These are phyloP conservation scores for Salticus scenicus DNA, from an alignment of 2,888 invertebrate genomes.

Conservation along the genomic window DNA sequence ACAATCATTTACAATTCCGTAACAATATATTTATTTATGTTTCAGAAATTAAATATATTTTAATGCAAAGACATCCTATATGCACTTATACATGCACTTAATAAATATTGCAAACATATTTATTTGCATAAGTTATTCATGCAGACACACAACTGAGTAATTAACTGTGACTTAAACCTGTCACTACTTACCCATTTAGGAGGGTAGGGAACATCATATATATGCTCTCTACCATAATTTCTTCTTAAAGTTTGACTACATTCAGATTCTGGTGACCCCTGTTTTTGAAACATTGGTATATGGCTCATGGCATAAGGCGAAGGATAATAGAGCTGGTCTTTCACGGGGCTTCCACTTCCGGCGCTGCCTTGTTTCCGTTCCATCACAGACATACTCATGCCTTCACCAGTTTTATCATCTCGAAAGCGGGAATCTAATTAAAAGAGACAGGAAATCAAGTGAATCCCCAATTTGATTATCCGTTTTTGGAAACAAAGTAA, in stretches of 20 bases:
- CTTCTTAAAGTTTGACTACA: slow-evolving; percentile 64
- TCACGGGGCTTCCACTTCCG: slow-evolving; percentile 69
- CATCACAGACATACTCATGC: slow-evolving; percentile 70
- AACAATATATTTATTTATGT: too few species aligned
- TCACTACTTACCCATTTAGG: slow-evolving; percentile 72
- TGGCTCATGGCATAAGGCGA: slow-evolving; percentile 71
- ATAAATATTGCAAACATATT: too few species aligned
- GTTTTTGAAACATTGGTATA: slow-evolving; percentile 69
- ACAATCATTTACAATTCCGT: too few species aligned
- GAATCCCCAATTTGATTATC: background rate
- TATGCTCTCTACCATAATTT: slow-evolving; percentile 69
- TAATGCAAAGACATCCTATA: too few species aligned
- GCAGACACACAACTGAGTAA: too few species aligned
- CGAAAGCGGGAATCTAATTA: slow-evolving; percentile 61
- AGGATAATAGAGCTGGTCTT: slow-evolving; percentile 71
- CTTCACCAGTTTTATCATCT: slow-evolving; percentile 66
- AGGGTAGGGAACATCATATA: slow-evolving; percentile 72
- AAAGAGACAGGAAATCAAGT: slow-evolving; percentile 8
- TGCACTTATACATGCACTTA: too few species aligned
- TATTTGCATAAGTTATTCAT: too few species aligned
- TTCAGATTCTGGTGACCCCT: slow-evolving; percentile 56
- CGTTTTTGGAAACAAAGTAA: background rate
- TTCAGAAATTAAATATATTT: too few species aligned
- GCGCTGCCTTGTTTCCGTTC: slow-evolving; percentile 69
- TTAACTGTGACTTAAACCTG: too few species aligned